Evolutionary conservation across 1,140 invertebrate species (phyloP).

Genomic region (Arctopsyche grandis): DNA sequence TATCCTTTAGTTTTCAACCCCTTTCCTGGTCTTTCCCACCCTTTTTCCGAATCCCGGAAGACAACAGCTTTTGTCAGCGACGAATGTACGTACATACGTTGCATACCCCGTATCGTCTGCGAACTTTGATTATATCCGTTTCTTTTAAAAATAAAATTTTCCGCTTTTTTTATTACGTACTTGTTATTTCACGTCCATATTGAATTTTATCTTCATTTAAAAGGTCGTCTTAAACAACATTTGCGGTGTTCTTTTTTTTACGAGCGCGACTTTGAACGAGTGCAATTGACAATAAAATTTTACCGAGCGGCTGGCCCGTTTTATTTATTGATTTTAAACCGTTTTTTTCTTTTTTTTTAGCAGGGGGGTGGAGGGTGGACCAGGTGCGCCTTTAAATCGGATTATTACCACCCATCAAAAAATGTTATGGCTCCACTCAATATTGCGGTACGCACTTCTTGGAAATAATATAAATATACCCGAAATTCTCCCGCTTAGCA

Average conservation of each 20-base stretch:
- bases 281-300: conserved; percentile 24
- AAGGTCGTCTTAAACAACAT: too few species aligned
- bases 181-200: too few species aligned
- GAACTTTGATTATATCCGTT: too few species aligned
- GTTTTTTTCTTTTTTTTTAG: background rate
- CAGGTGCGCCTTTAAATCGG: conserved; percentile 39
- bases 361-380: background rate
- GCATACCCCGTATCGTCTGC: too few species aligned
- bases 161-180: too few species aligned
- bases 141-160: too few species aligned
- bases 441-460: conserved; percentile 9
- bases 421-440: conserved; percentile 34
- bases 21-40: too few species aligned
- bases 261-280: background rate
- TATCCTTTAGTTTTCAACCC: too few species aligned
- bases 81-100: too few species aligned
- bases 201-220: too few species aligned
- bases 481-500: background rate
- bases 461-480: background rate
- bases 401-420: conserved; percentile 38
- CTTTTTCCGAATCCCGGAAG: too few species aligned
- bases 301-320: background rate
- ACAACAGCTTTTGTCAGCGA: too few species aligned
- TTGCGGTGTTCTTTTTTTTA: background rate
- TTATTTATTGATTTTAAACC: conserved; percentile 29